Evolutionary conservation across 2,888 invertebrate species (phyloP), one percentile per base, ranked within the genome.

Genomic region (Xanthorhoe spadicearia): DNA sequence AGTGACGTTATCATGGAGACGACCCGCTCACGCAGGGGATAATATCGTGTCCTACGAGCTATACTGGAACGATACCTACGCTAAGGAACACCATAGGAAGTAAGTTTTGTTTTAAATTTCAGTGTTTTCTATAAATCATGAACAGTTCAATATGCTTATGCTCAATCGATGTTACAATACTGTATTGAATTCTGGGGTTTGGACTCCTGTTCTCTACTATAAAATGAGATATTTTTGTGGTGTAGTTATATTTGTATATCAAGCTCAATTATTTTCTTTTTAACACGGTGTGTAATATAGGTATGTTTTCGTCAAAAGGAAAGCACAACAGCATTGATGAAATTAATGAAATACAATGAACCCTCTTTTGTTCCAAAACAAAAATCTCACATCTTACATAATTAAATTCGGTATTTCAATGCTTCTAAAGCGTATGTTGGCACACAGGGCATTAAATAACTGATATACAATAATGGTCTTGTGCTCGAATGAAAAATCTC

Each of bases 21-120:
- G 97, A 81, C 99, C 99, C 17, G 95, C 96, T 70, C 98, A 97
- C 92, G 96, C 97, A 71, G 97, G 97, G 70, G 98, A 98, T 88
- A 97, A 97, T 88, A 98, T 99, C 85, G 96, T 97, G 74, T 97
- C 97, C 82, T 99, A 99, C 91, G 98, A 98, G 90, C 94, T 99
- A 23, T 99, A 98, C 88, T 99, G 98, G 98, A 99, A 99, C 93
- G 98, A 98, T 86, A 98, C 98, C 28, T 98, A 98, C 82, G 97
- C 97, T 60, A 96, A 97, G 94, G 97, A 97, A 85, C 96, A 96
- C 85, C 97, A 97, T 89, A 96, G 96, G 85, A 95, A 97, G 95
- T 95, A 13, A 60, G 64, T 55, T 38, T 38, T 7, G 0, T 28
- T 15, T n/a, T n/a, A n/a, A 19, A 23, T 5, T 10, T 1, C 15